Conservation (phyloP, 2,797 vertebrate species). For the Chrosomus eos region DNA sequence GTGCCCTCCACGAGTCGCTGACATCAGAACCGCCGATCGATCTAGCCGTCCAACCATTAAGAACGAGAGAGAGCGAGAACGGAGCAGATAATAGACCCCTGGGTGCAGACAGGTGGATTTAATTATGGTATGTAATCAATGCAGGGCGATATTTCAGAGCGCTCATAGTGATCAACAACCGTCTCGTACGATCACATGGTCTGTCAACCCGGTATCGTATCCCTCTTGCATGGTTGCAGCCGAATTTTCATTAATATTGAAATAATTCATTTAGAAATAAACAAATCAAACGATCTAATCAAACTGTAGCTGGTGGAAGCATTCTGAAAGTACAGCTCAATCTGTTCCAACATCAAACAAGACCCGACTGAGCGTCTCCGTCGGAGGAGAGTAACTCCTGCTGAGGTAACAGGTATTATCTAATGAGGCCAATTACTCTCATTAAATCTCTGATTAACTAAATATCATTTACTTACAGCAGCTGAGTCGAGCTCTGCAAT, state of each 20-base stretch:
- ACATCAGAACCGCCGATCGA: constrained; percentile 8
- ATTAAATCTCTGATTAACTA: constrained; percentile 43
- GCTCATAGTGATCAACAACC: constrained; percentile 17
- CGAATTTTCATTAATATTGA: not conserved
- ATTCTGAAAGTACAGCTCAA: constrained; percentile 19
- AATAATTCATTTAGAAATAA: constrained; percentile 15
- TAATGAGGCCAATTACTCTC: constrained; percentile 45
- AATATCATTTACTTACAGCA: constrained; percentile 39
- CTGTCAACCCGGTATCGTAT: not conserved
- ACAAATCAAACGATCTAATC: not conserved
- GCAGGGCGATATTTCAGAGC: constrained; percentile 8
- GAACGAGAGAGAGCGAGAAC: constrained; percentile 4
- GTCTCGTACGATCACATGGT: not conserved
- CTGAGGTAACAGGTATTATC: constrained; percentile 46
- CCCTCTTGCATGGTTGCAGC: not conserved
- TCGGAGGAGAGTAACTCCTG: constrained; percentile 1
- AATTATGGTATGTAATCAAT: constrained; percentile 39
- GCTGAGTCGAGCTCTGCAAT: not conserved
- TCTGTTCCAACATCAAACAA: constrained; percentile 15
- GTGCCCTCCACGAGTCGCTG: not conserved
- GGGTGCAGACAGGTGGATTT: constrained; percentile 39
- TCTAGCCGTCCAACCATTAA: constrained; percentile 16
- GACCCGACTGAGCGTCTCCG: not conserved
- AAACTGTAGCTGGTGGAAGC: constrained; percentile 1
- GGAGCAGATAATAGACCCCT: constrained; percentile 25